A percentile compares a stretch with the other conserved stretches of the same genome.
Conservation (phyloP, 2,888 invertebrate species). For the Sussaba pulchella region DNA sequence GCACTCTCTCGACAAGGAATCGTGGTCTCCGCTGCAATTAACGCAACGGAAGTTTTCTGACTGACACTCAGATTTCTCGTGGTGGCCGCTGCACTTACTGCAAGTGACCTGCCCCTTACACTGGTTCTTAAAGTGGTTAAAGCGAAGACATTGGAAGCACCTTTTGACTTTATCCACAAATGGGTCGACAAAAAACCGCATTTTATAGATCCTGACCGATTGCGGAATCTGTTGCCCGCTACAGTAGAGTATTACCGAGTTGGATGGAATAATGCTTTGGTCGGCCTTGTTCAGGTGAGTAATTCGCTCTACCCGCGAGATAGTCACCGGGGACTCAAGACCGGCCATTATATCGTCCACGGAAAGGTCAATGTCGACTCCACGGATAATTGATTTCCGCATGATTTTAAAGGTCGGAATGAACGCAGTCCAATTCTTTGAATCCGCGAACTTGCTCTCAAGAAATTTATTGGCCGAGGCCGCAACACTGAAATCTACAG, state of each 20-base stretch:
- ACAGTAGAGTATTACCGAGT: not conserved
- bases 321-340: not conserved
- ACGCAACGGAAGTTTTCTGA: not conserved
- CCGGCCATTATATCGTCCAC: not conserved
- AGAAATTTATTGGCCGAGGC: slow-evolving; percentile 16
- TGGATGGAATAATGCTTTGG: not conserved
- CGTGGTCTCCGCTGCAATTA: not conserved
- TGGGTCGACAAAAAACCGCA: not conserved
- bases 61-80: not conserved
- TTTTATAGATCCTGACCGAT: not conserved
- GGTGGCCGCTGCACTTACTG: not conserved
- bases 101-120: slow-evolving; percentile 4
- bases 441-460: not conserved
- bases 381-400: slow-evolving; percentile 2
- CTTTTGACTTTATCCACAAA: slow-evolving; percentile 11
- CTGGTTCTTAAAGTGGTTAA: not conserved
- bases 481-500: no score
- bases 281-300: not conserved
- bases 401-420: slow-evolving; percentile 6
- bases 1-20: no score
- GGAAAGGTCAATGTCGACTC: slow-evolving; percentile 1
- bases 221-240: slow-evolving; percentile 13
- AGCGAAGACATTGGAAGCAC: not conserved
- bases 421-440: not conserved
- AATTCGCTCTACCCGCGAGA: not conserved